Percentiles rank a stretch among this genome's conserved stretches.
Evolutionary conservation across 2,888 invertebrate genomes (phyloP).

Genomic region (Drosophila vallismaia): DNA sequence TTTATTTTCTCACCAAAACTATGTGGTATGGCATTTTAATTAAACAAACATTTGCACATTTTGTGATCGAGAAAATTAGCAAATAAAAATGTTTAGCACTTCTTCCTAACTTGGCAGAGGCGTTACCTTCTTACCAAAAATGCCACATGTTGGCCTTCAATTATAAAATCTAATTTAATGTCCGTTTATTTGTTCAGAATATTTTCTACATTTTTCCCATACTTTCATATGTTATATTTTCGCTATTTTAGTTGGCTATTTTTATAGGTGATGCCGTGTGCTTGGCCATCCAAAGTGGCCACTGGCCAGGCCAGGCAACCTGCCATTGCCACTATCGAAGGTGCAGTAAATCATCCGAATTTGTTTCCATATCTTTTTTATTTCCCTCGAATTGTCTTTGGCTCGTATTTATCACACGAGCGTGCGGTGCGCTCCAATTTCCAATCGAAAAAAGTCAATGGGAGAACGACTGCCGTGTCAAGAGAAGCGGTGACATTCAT

Average conservation of each 20-base stretch:
- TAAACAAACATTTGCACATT: conserved; percentile 27
- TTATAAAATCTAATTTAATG: conserved; percentile 24
- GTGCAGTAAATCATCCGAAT: conserved; percentile 49
- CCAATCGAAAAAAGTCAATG: conserved; percentile 51
- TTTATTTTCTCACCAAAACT: neutral
- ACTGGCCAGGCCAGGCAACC: conserved; percentile 24
- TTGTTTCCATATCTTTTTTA: conserved; percentile 46
- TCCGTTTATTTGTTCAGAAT: conserved; percentile 60
- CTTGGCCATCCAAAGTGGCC: conserved; percentile 20
- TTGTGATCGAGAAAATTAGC: conserved; percentile 20
- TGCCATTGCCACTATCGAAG: conserved; percentile 52
- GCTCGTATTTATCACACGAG: conserved; percentile 54
- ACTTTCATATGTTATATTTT: conserved; percentile 17
- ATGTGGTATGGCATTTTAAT: conserved; percentile 41
- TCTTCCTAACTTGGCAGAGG: conserved; percentile 4
- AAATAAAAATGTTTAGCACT: conserved; percentile 35
- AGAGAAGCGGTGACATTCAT: conserved; percentile 61
- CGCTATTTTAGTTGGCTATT: conserved; percentile 50
- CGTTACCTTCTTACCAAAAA: conserved; percentile 33
- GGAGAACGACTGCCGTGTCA: conserved; percentile 48
- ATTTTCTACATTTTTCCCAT: conserved; percentile 25
- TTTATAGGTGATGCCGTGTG: conserved; percentile 57
- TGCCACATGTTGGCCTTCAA: conserved; percentile 32
- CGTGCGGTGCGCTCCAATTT: conserved; percentile 62
- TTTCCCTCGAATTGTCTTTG: conserved; percentile 16